These are phyloP conservation scores for Acanthis flammea DNA, from an alignment of 2,797 vertebrate genomes.

Conservation along the genomic window DNA sequence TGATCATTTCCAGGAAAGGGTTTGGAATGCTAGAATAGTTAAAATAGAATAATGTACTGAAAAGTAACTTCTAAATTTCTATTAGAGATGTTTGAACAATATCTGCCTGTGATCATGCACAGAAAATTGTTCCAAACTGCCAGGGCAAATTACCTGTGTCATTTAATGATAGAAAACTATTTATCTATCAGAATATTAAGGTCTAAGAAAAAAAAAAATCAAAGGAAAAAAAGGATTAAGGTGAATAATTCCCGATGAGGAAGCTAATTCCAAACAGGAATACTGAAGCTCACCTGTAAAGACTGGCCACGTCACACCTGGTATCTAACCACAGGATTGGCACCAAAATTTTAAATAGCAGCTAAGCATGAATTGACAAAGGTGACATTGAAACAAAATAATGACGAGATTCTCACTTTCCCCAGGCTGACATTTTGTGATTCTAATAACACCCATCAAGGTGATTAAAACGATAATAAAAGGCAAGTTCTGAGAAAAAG, in stretches of 20 bases:
- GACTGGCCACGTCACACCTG: conserved; percentile 62
- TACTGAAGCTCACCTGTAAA: conserved; percentile 62
- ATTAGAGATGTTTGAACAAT: not conserved
- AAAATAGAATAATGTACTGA: not conserved
- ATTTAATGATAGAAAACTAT: not conserved
- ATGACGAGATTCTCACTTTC: conserved; percentile 66
- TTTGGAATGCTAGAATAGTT: not conserved
- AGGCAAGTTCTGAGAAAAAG: conserved; percentile 50
- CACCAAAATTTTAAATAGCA: conserved; percentile 61
- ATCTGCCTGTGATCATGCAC: not conserved
- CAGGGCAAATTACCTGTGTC: not conserved
- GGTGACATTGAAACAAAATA: conserved; percentile 77
- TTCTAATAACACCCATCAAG: conserved; percentile 70
- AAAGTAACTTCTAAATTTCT: not conserved
- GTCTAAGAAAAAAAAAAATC: conserved; percentile 11
- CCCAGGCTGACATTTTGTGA: conserved; percentile 75
- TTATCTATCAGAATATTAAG: conserved; percentile 25
- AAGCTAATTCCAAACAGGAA: conserved; percentile 3
- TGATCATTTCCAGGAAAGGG: conserved; percentile 8
- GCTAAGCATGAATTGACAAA: conserved; percentile 71
- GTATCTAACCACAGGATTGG: conserved; percentile 62
- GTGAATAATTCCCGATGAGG: not conserved
- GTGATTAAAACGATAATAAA: conserved; percentile 73
- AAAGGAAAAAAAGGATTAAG: not conserved
- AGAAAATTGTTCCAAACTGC: not conserved